Conservation (phyloP, 2,113 vertebrate genomes). For the Syrrhaptes paradoxus region DNA sequence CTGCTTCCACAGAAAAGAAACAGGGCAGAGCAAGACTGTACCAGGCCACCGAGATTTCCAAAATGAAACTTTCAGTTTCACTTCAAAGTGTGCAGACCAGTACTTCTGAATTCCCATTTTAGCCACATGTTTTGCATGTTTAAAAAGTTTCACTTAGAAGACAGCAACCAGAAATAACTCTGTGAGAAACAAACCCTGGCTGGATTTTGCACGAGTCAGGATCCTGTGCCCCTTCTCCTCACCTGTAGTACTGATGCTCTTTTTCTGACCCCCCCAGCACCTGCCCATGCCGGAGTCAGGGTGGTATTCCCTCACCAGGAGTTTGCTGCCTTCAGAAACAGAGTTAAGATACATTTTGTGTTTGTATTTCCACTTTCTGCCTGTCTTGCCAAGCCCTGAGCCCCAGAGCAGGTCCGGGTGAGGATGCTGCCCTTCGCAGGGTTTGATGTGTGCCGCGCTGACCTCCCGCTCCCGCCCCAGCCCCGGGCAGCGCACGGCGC, state of each 20-base stretch:
- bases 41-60: neutral
- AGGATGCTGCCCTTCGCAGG: neutral
- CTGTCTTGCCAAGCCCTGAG: neutral
- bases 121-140: slow-evolving; percentile 28
- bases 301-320: neutral
- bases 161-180: neutral
- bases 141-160: slow-evolving; percentile 19
- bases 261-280: rapidly evolving
- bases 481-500: rapidly evolving
- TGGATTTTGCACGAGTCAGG: neutral
- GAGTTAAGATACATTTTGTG: neutral
- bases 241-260: neutral
- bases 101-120: neutral
- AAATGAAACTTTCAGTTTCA: neutral
- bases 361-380: neutral
- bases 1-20: neutral
- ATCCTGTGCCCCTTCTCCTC: neutral
- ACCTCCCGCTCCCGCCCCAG: neutral
- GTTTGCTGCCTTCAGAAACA: neutral
- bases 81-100: slow-evolving; percentile 2
- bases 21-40: neutral
- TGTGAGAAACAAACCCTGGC: neutral
- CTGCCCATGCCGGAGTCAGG: neutral
- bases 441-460: rapidly evolving
- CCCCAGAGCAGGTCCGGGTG: neutral